These are phyloP conservation scores for Melanotaenia boesemani DNA, from an alignment of 2,797 vertebrate species.

Conservation along the genomic window DNA sequence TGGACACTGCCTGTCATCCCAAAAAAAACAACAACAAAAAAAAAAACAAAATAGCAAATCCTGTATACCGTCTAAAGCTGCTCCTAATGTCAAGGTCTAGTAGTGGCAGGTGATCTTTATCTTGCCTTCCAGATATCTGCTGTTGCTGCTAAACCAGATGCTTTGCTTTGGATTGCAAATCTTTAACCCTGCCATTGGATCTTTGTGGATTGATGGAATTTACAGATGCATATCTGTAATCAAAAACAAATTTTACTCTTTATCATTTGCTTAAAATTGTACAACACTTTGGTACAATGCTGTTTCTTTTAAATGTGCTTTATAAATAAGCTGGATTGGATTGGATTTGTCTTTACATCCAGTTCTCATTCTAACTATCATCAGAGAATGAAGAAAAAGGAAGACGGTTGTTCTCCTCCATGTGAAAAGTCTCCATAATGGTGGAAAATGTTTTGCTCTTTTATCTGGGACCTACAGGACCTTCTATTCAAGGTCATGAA, in stretches of 20 bases:
- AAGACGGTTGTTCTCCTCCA: not conserved
- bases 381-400: not conserved
- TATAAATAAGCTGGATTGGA: no score
- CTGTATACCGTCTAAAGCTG: not conserved
- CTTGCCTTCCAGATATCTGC: not conserved
- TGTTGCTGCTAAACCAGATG: not conserved
- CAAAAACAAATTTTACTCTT: no score
- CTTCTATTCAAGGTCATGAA: conserved; percentile 1
- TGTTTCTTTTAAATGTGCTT: no score
- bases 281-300: no score
- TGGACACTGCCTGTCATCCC: not conserved
- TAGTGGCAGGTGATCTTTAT: not conserved
- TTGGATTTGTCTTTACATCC: not conserved
- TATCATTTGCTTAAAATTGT: no score
- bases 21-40: no score
- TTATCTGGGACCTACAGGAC: not conserved
- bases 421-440: not conserved
- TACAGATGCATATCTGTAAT: not conserved
- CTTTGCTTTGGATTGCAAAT: not conserved
- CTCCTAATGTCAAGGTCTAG: not conserved
- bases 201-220: not conserved
- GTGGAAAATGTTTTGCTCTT: conserved; percentile 7
- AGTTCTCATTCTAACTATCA: not conserved
- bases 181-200: not conserved
- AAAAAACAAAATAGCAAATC: not conserved